Base-by-base conservation (phyloP, 2,888 invertebrate species). In the Ophraella communa region DNA sequence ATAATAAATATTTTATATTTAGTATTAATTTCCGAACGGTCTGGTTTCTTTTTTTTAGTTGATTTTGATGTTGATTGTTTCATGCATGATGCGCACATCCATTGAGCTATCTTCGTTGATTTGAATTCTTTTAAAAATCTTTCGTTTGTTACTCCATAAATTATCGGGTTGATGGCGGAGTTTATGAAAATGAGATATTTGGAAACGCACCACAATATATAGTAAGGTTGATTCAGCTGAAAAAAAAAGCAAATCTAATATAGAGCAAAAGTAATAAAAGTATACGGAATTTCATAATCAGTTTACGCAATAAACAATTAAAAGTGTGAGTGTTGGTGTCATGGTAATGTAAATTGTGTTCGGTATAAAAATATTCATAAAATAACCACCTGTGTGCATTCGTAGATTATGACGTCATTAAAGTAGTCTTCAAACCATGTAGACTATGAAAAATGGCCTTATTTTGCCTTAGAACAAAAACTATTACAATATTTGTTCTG, bases 61-160 rank as follows among this genome's bases (percentile, higher is more conserved):
- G 61, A 45, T 42, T 68, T 67, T 5, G 62, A 59, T 18, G 55
- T 56, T 2, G 58, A 20, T 64, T 62, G 64, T 23, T 52, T 66
- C 4, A 63, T 54, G n/a, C 30, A 56, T 3, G 64, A 49, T 5
- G 68, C 63, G 49, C 79, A 79, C 30, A 84, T 82, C 75, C 84
- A 84, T 20, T 85, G 83, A 2, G 85, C 77, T 0, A 86, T 80
- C 2, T 83, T 81, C 0, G 86, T 87, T 21, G 83, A 79, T 73
- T 85, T 85, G 80, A 92, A 89, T 11, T 91, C 91, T 55, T 87
- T 85, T 10, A 87, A 82, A 73, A 92, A 89, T 71, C 89, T 87
- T 27, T 87, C 86, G 74, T 91, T 92, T 8, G 88, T 91, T 61
- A 89, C 87, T 2, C 91, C 92, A 71, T 92, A 93, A 64, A 93